Percentiles rank a stretch among this genome's conserved stretches.
Conservation (phyloP, 2,113 vertebrate genomes). For the Holacanthus passer region DNA sequence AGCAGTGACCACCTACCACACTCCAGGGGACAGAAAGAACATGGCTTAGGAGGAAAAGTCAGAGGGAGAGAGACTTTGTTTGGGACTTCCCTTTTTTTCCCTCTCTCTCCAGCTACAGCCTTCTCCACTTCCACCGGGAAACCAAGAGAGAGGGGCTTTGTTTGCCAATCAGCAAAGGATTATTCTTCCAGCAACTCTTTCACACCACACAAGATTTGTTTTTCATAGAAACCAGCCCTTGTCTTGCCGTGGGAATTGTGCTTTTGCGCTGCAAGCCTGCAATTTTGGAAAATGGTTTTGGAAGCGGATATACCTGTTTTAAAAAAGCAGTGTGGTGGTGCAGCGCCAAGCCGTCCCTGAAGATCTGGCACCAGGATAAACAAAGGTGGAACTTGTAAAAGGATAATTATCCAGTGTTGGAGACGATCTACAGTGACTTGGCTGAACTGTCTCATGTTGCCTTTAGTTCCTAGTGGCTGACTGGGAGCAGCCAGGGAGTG, state of each 20-base stretch:
- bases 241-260: neutral
- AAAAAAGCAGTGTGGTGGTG: neutral
- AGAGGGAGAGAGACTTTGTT: constrained; percentile 44
- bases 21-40: constrained; percentile 57
- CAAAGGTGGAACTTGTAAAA: constrained; percentile 18
- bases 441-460: constrained; percentile 25
- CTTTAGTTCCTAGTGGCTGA: constrained; percentile 18
- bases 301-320: neutral
- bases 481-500: constrained; percentile 42
- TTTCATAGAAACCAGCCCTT: neutral
- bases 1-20: constrained; percentile 67
- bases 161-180: constrained; percentile 22
- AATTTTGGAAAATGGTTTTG: constrained; percentile 28
- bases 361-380: constrained; percentile 1
- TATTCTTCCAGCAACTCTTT: neutral
- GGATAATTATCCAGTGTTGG: constrained; percentile 14
- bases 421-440: constrained; percentile 24
- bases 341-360: constrained; percentile 7
- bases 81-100: constrained; percentile 64
- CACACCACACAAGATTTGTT: neutral
- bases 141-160: constrained; percentile 23
- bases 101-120: neutral
- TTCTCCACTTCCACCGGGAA: constrained; percentile 16
- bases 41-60: constrained; percentile 11
- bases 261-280: neutral